Evolutionary conservation across 2,888 invertebrate species (phyloP), one percentile per base, ranked within the genome.

Genomic region (Melieria picta): DNA sequence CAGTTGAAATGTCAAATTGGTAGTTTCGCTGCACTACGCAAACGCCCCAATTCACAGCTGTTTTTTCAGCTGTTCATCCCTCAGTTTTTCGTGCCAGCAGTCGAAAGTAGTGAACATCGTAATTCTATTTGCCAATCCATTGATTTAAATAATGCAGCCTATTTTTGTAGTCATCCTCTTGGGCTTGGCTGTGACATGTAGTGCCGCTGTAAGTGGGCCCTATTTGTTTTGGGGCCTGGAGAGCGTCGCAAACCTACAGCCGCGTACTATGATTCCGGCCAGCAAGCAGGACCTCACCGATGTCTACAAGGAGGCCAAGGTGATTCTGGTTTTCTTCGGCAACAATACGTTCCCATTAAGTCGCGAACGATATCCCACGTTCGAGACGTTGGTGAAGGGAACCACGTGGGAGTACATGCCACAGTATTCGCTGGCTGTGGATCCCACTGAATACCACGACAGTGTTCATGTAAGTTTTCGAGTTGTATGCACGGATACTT

Each of bases 181-280:
- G 70, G 77, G 78, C 71, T 73, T 84, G 75, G 76, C 52, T 13
- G 52, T 58, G 43, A 45, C 64, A 10, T 65, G 58, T 52, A 50
- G 70, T 48, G 81, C 82, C 58, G 89, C 87, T 6, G 82, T 90
- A 52, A 90, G 89, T 82, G 91, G 91, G 0, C 91, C 91, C 0
- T 91, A 90, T 79, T 77, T 91, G 5, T 89, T 91, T 77, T 91
- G 91, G 84, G 91, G 91, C 1, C 89, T 89, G 5, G 87, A 88
- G 62, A 86, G 88, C 7, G 80, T 90, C 0, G 85, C 85, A 48
- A 85, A 85, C 56, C 88, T 89, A 73, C 87, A 87, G 72, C 81
- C 89, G 47, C 89, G 89, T 50, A 89, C 90, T 3, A 79, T 91
- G 48, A 87, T 88, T 72, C 88, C 88, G 65, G 80, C 90, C 57